phyloP scores from a whole-genome alignment of 2,113 vertebrate species.

The Bambusicola thoracicus region DNA sequence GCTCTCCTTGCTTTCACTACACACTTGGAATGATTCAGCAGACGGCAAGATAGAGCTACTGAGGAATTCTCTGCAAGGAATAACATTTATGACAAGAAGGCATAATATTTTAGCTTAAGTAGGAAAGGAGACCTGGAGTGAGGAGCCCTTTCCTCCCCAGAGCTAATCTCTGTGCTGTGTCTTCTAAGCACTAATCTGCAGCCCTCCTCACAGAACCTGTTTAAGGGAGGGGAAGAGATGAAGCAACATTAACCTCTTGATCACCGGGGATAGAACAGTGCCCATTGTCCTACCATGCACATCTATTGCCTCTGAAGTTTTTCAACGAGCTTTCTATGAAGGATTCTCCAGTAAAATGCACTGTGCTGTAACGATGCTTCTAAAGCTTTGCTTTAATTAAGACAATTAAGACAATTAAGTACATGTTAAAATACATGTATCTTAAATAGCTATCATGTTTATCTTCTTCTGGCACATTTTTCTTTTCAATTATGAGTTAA shows the following conservation, averaged over 20 bases:
- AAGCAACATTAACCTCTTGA: slow-evolving; percentile 42
- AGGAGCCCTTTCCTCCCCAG: slow-evolving; percentile 21
- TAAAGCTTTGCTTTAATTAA: background rate
- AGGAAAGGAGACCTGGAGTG: background rate
- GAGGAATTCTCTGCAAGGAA: slow-evolving; percentile 26
- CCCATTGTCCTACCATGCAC: background rate
- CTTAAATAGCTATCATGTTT: background rate
- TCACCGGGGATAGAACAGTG: background rate
- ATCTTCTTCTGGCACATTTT: background rate
- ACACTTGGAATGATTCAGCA: background rate
- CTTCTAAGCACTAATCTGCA: slow-evolving; percentile 50
- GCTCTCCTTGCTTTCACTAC: background rate
- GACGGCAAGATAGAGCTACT: background rate
- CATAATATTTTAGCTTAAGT: background rate
- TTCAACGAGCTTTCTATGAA: background rate
- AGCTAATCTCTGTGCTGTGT: slow-evolving; percentile 33
- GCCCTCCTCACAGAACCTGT: slow-evolving; percentile 36
- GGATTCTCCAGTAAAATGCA: background rate
- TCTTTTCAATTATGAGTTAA: no score
- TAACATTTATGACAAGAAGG: background rate
- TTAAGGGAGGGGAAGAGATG: slow-evolving; percentile 31
- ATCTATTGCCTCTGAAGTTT: background rate
- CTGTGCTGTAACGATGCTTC: background rate
- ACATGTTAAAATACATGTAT: background rate
- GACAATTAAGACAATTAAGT: slow-evolving; percentile 21